Evolutionary conservation across 2,888 invertebrate species (phyloP), one percentile per base, ranked within the genome.

Genomic region (Miltochrista miniata): DNA sequence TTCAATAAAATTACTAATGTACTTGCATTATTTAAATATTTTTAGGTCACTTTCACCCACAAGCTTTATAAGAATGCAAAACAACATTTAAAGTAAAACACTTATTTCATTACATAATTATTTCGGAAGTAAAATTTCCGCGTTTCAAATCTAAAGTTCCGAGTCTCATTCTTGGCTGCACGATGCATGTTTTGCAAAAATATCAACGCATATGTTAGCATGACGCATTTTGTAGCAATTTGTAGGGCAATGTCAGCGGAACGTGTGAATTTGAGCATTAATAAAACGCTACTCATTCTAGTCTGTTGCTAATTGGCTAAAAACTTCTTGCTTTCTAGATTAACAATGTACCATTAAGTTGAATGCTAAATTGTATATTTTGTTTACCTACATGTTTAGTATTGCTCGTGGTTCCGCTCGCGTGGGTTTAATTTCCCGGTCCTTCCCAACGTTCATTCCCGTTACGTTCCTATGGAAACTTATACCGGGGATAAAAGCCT

Each of bases 171-270:
- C 3, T 5, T 24, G 18, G 3, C 18, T 4, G 5, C 18, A 24
- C 5, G 18, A 24, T 24, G 5, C 2, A 24, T 24, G 5, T 24
- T 24, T 24, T 24, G 18, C 18, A 24, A 24, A 42, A 48, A 54
- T 54, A 46, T 39, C 41, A 54, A n/a, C 36, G 59, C 70, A 68
- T 63, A 64, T 72, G 72, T 54, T 45, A 13, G 45, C 50, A 59
- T 70, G 69, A 72, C 68, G 71, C 61, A 64, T 48, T 69, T 64
- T 62, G 52, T 66, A 66, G 71, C 61, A 64, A 47, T 69, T 64
- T 61, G 52, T 66, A 66, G 76, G 69, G 60, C 76, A 73, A 73
- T 73, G 74, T 76, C 74, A 71, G 68, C 70, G 56, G 55, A 67
- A 73, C 70, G 70, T 73, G 74, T 54, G 71, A 72, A 73, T 61